Conservation (phyloP, 2,797 vertebrate genomes). For the Podargus strigoides region DNA sequence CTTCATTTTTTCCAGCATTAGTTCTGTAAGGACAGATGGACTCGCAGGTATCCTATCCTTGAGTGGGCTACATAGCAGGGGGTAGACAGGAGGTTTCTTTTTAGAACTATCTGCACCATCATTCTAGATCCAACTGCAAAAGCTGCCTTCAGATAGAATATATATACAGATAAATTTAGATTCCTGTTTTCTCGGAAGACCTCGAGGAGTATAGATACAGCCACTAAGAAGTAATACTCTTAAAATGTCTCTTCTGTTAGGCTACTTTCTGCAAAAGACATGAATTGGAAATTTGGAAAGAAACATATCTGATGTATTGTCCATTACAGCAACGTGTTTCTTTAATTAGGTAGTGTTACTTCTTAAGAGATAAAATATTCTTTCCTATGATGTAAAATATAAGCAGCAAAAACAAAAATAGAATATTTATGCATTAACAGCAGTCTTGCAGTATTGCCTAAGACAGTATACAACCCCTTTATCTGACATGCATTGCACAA, state of each 20-base stretch:
- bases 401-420: background rate
- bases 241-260: background rate
- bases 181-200: background rate
- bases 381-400: background rate
- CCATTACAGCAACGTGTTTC: background rate
- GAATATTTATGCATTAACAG: background rate
- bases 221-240: background rate
- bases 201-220: background rate
- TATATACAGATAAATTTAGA: background rate
- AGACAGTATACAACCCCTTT: background rate
- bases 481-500: background rate
- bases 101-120: background rate
- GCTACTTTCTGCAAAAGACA: background rate
- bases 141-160: background rate
- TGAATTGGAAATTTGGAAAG: background rate
- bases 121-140: background rate
- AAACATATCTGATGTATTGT: background rate
- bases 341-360: background rate
- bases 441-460: background rate
- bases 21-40: background rate
- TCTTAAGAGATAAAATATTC: background rate
- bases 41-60: background rate
- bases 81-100: background rate
- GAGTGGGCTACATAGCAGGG: background rate
- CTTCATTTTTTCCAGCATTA: background rate